Evolutionary conservation across 2,113 vertebrate species (phyloP).

Genomic region (Boulengeromyrus knoepffleri): DNA sequence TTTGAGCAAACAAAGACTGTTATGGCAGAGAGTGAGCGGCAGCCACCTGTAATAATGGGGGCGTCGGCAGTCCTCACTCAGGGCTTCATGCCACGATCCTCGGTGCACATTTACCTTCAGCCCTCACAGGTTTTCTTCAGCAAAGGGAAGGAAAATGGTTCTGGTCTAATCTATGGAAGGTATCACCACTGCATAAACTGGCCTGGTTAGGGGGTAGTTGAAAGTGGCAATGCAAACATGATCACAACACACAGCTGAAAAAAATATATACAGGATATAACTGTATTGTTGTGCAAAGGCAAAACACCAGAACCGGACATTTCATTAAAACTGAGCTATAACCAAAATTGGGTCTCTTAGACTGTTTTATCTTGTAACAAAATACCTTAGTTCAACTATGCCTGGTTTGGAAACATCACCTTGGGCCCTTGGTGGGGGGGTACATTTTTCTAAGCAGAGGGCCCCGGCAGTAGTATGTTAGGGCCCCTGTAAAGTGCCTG

Average conservation of each 20-base stretch:
- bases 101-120: background rate
- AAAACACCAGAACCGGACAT: too few relatives aligned
- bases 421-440: too few relatives aligned
- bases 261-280: background rate
- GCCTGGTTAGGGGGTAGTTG: too few relatives aligned
- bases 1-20: constrained; percentile 51
- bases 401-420: background rate
- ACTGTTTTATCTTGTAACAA: too few relatives aligned
- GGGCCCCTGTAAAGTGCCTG: background rate
- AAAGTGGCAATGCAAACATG: background rate
- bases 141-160: background rate
- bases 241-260: background rate
- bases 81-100: background rate
- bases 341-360: too few relatives aligned
- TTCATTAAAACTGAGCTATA: too few relatives aligned
- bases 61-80: background rate
- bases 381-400: background rate
- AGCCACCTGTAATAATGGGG: background rate
- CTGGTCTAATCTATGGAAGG: background rate
- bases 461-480: background rate
- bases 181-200: background rate
- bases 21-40: constrained; percentile 12
- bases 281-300: background rate
- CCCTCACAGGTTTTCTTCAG: background rate
- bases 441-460: background rate